These are phyloP conservation scores for Osmerus mordax DNA, from an alignment of 2,113 vertebrate species.

Conservation along the genomic window DNA sequence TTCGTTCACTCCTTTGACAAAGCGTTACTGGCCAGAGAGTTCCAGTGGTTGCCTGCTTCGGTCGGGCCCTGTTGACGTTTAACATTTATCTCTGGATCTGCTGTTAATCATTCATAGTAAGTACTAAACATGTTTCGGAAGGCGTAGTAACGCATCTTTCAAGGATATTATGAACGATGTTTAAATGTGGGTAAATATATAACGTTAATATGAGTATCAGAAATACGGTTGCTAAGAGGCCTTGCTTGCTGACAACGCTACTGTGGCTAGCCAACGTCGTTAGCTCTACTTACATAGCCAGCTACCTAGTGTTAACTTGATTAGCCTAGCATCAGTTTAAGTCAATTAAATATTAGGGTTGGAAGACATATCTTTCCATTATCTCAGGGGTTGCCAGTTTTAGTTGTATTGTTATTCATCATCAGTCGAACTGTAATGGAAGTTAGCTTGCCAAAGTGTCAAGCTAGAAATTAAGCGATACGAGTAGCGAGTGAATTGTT, in stretches of 20 bases:
- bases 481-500: not conserved
- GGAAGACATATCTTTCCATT: too few species aligned
- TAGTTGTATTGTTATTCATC: not conserved
- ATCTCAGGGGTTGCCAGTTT: too few species aligned
- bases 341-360: too few species aligned
- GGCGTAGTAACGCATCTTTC: too few species aligned
- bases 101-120: constrained; percentile 42
- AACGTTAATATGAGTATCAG: not conserved
- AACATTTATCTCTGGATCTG: constrained; percentile 22
- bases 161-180: too few species aligned
- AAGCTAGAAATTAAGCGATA: not conserved
- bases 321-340: too few species aligned
- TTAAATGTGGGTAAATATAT: too few species aligned
- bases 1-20: not conserved
- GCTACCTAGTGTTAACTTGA: constrained; percentile 17
- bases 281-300: not conserved
- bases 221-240: constrained; percentile 32
- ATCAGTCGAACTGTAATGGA: not conserved
- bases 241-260: constrained; percentile 17
- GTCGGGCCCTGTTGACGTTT: constrained; percentile 26
- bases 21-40: constrained; percentile 6
- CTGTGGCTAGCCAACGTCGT: constrained; percentile 22
- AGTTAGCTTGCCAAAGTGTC: not conserved
- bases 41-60: constrained; percentile 12
- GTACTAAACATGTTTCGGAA: constrained; percentile 5